These are phyloP conservation scores for Lasiommata megera DNA, from an alignment of 2,888 invertebrate species.

Conservation along the genomic window DNA sequence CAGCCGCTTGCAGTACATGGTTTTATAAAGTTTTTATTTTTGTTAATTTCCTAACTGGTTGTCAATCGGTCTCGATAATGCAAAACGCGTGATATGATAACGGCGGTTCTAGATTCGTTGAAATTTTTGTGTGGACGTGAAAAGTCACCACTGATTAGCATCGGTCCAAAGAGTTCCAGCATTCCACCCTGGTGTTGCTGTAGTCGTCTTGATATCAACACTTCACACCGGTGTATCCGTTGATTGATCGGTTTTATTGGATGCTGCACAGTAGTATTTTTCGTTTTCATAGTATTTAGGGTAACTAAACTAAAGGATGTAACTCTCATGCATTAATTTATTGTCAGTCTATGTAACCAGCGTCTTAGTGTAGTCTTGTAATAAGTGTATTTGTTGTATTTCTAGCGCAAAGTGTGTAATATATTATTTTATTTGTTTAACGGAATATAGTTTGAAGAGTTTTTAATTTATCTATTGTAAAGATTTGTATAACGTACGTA, in stretches of 20 bases:
- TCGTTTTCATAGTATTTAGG: conserved; percentile 36
- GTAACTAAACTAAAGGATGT: conserved; percentile 44
- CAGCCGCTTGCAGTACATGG: too few relatives aligned
- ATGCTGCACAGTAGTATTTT: conserved; percentile 35
- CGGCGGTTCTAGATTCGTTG: too few relatives aligned
- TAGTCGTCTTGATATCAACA: too few relatives aligned
- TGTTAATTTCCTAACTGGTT: too few relatives aligned
- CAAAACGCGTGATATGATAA: too few relatives aligned
- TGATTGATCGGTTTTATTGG: conserved; percentile 12
- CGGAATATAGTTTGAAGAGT: conserved; percentile 51
- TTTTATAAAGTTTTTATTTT: too few relatives aligned
- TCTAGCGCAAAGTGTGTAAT: conserved; percentile 64
- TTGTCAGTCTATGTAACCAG: conserved; percentile 56
- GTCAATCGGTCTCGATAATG: too few relatives aligned
- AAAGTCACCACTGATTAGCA: too few relatives aligned
- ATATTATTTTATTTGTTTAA: conserved; percentile 55
- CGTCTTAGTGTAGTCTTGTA: conserved; percentile 63
- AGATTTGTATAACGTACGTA: conserved; percentile 25
- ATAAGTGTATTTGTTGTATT: conserved; percentile 71
- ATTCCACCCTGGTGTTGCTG: too few relatives aligned
- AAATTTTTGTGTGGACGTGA: too few relatives aligned
- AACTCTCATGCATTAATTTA: conserved; percentile 46
- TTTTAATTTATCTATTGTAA: conserved; percentile 30
- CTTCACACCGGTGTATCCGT: neutral
- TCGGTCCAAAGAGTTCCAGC: too few relatives aligned